Evolutionary conservation across 2,797 vertebrate genomes (phyloP), one percentile per base, ranked within the genome.

Genomic region (Macropus fuliginosus): DNA sequence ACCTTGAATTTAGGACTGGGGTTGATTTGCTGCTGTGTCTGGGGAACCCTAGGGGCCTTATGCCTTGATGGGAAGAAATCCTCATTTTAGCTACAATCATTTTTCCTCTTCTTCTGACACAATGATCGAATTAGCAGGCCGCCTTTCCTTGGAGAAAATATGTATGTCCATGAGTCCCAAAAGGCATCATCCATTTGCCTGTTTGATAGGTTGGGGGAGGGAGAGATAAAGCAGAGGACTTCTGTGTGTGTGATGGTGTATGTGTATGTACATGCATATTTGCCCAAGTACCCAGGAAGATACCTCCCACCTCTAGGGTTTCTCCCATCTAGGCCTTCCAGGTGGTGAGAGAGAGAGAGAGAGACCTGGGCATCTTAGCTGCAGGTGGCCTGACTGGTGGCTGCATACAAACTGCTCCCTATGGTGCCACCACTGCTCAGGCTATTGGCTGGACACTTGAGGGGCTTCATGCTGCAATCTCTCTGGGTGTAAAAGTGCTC

Each of bases 391-490:
- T 98, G 98, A 97, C 98, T 98, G 93, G 98, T 98, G 92, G 98
- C 98, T 21, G 98, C 92, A 0, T 98, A 99, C 94, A 99, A 96
- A 0, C 98, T 99, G 95, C 99, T 99, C 91, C 98, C 98, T 91
- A 98, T 97, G 0, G 98, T 98, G 95, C 97, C 98, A 90, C 98
- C 99, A 0, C 99, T 99, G 93, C 98, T 99, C 96, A 99, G 98
- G 96, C 99, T 99, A 97, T 98, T 98, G 97, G 98, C 97, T 0
- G 99, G 98, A 94, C 98, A 99, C 96, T 98, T 98, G 91, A 99
- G 98, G 96, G 99, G 98, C 95, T 99, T 99, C 99, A 99, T 99
- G 97, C 97, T 99, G 98, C 98, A 98, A 94, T 99, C 99, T 96
- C 98, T 98, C 94, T 98, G 98, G 56, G 98, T 97, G n/a, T 98